Evolutionary conservation across 2,113 vertebrate genomes (phyloP).

Genomic region (Neodon shergylaensis): DNA sequence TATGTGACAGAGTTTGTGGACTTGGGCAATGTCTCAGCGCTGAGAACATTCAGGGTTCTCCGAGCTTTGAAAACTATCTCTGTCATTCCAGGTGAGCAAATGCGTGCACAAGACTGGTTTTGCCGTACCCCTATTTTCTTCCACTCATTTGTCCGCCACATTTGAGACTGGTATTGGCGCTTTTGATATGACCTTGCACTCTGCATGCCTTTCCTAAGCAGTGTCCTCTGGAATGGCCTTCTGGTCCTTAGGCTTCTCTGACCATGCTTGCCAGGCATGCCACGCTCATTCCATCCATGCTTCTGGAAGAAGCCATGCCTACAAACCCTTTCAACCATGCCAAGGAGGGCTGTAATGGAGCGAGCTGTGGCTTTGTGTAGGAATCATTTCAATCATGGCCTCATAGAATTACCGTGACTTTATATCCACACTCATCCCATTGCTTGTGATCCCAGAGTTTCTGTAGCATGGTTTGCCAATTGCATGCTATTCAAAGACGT

Average conservation of each 20-base stretch:
- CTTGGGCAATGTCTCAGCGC: slow-evolving; percentile 99
- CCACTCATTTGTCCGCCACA: slow-evolving; percentile 61
- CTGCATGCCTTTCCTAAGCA: slow-evolving; percentile 79
- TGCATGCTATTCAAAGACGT: slow-evolving; percentile 54
- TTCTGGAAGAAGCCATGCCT: slow-evolving; percentile 66
- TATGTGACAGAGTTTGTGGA: slow-evolving; percentile 99
- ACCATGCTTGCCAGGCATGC: slow-evolving; percentile 71
- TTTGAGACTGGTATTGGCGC: slow-evolving; percentile 88
- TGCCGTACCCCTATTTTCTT: slow-evolving; percentile 43
- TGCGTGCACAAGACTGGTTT: background rate
- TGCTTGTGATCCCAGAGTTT: slow-evolving; percentile 71
- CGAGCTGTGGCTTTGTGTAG: slow-evolving; percentile 48
- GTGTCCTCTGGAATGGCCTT: slow-evolving; percentile 51
- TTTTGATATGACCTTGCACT: slow-evolving; percentile 95
- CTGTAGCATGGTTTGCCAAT: slow-evolving; percentile 71
- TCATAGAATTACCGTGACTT: slow-evolving; percentile 77
- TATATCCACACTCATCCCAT: slow-evolving; percentile 64
- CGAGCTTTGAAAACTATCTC: slow-evolving; percentile 99
- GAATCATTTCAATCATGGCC: slow-evolving; percentile 65
- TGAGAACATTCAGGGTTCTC: slow-evolving; percentile 99
- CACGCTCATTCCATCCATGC: slow-evolving; percentile 56
- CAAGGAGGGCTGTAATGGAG: slow-evolving; percentile 1
- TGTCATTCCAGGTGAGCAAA: slow-evolving; percentile 99
- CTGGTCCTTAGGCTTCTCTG: background rate
- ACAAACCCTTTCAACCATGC: slow-evolving; percentile 11